These are phyloP conservation scores for Buceros bicornis DNA, from an alignment of 2,797 vertebrate species.

Conservation along the genomic window DNA sequence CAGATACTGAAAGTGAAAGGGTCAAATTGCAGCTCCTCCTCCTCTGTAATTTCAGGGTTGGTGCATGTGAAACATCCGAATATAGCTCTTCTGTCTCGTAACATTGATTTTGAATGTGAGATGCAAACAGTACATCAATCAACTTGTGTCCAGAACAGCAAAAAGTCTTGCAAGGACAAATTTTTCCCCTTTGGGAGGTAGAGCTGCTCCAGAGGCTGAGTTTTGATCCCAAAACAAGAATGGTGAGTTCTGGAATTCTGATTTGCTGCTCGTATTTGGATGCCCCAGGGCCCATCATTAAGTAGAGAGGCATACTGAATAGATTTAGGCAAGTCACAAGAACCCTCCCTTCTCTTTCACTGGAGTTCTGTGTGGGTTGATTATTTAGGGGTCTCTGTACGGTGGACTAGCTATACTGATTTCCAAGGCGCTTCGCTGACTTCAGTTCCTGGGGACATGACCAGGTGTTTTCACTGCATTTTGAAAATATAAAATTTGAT, in stretches of 20 bases:
- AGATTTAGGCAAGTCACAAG: not conserved
- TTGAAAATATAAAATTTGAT: not conserved
- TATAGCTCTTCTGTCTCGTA: conserved; percentile 10
- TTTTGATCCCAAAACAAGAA: not conserved
- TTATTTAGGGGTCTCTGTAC: not conserved
- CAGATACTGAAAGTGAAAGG: conserved; percentile 71
- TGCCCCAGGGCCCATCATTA: not conserved
- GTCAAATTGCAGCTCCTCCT: conserved; percentile 54
- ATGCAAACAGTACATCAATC: conserved; percentile 32
- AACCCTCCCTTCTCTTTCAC: not conserved
- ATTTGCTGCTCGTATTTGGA: not conserved
- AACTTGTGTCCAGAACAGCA: not conserved
- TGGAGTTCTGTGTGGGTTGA: not conserved
- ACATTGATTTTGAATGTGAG: conserved; percentile 31
- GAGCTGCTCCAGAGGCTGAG: not conserved
- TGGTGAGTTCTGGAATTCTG: not conserved
- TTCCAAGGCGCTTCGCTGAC: not conserved
- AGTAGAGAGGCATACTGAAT: not conserved
- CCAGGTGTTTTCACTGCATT: not conserved
- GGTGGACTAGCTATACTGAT: not conserved
- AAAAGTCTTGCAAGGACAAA: conserved; percentile 24
- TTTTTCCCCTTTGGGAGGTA: not conserved
- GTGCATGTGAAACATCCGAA: not conserved
- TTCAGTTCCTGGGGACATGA: not conserved
- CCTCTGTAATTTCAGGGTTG: not conserved